A percentile compares a stretch with the other conserved stretches of the same genome.
Conservation (phyloP, 2,113 vertebrate species). For the Ciconia maguari region DNA sequence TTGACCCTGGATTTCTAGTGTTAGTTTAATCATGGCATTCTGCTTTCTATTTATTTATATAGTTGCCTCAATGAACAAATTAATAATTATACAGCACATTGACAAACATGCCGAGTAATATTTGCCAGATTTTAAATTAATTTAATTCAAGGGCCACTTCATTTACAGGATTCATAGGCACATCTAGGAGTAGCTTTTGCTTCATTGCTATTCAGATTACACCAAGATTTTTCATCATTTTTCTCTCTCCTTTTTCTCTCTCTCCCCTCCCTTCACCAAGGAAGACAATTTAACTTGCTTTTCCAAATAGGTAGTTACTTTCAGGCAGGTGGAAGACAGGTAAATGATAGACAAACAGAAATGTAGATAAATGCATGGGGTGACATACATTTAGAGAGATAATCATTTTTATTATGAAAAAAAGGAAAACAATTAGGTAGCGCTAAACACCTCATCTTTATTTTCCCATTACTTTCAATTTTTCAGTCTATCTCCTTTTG, state of each 20-base stretch:
- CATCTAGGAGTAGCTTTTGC: conserved; percentile 74
- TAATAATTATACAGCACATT: conserved; percentile 87
- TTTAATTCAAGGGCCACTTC: conserved; percentile 87
- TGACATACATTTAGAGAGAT: conserved; percentile 68
- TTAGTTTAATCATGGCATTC: conserved; percentile 81
- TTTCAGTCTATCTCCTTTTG: conserved; percentile 69
- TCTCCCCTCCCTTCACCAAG: conserved; percentile 46
- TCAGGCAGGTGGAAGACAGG: conserved; percentile 70
- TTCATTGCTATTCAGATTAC: conserved; percentile 77
- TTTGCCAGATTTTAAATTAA: conserved; percentile 87
- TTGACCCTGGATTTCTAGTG: conserved; percentile 81
- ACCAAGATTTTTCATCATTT: conserved; percentile 73
- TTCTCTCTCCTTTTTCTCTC: conserved; percentile 56
- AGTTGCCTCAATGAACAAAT: conserved; percentile 84
- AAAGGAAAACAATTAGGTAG: conserved; percentile 74
- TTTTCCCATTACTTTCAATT: conserved; percentile 70
- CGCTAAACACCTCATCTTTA: conserved; percentile 64
- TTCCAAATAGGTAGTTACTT: conserved; percentile 72
- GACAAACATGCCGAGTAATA: conserved; percentile 83
- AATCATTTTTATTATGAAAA: conserved; percentile 66
- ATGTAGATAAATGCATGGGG: conserved; percentile 58
- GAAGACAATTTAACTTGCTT: conserved; percentile 71
- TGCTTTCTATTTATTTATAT: conserved; percentile 86
- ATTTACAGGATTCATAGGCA: conserved; percentile 81
- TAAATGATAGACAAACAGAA: conserved; percentile 75